A percentile compares a stretch with the other conserved stretches of the same genome.
Conservation (phyloP, 2,797 vertebrate genomes). For the Clarias pachynema region DNA sequence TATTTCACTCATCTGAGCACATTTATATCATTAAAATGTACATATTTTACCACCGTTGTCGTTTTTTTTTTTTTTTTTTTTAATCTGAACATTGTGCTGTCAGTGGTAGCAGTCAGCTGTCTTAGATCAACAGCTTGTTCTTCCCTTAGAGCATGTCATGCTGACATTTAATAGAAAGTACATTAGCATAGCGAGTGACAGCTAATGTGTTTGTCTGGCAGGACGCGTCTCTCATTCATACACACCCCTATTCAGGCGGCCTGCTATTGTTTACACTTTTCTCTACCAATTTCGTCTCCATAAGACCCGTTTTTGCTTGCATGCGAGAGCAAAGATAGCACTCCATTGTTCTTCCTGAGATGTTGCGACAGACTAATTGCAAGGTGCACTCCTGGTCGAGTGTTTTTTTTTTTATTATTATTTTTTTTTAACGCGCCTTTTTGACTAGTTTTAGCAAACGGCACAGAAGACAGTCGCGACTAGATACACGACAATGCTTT, state of each 20-base stretch:
- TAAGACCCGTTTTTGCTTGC: conserved; percentile 43
- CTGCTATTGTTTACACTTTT: conserved; percentile 53
- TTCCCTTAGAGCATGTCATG: conserved; percentile 49
- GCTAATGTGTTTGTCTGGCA: conserved; percentile 57
- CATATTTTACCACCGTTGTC: conserved; percentile 27
- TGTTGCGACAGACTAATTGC: conserved; percentile 61
- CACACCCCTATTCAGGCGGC: conserved; percentile 33
- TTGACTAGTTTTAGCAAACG: conserved; percentile 61
- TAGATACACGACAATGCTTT: conserved; percentile 60
- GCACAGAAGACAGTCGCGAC: conserved; percentile 54
- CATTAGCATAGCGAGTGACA: conserved; percentile 56
- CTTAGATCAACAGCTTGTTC: conserved; percentile 55
- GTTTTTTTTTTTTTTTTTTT: conserved; percentile 40
- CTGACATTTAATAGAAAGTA: conserved; percentile 60
- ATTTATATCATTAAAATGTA: conserved; percentile 20
- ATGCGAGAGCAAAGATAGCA: conserved; percentile 38
- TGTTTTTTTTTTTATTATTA: conserved; percentile 15
- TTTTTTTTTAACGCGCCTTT: conserved; percentile 48
- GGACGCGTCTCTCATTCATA: conserved; percentile 44
- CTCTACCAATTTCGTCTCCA: conserved; percentile 43
- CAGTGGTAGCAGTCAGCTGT: conserved; percentile 52
- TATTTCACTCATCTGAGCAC: conserved; percentile 29
- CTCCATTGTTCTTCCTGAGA: conserved; percentile 50
- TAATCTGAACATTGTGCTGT: conserved; percentile 42
- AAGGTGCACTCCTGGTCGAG: conserved; percentile 51